Evolutionary conservation across 2,113 vertebrate genomes (phyloP), one percentile per base, ranked within the genome.

Genomic region (Ciconia maguari): DNA sequence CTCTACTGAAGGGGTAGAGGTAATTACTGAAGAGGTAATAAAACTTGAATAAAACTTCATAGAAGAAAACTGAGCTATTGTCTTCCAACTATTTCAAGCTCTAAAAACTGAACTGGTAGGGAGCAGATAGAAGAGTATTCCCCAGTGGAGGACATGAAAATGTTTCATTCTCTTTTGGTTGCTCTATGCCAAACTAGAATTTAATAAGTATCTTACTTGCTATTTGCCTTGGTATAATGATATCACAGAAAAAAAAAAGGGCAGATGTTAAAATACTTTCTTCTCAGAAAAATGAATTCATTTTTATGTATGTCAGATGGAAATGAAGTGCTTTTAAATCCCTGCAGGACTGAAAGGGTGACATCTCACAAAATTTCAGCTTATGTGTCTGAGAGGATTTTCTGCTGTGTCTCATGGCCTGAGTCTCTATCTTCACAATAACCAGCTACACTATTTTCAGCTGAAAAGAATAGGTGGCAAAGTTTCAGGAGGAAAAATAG

Each of bases 41-140:
- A 94, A 93, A 80, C 38, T 61, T 74, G 78, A 93, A 85, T 82
- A 91, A 69, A 94, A 78, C 72, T 81, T 93, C 42, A 48, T 24
- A 55, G 81, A 91, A 87, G 36, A 82, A 95, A 89, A 55, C 51
- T 13, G 69, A 87, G 32, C 30, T 78, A 52, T 93, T 90, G 14
- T 86, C 7, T 88, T 61, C 49, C 27, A 81, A 78, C 12, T 77
- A 9, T 85, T 94, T 76, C 52, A 88, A 72, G 26, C 41, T 88
- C 58, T 69, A 80, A 62, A 95, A 89, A 52, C 68, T 36, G 51
- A 2, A 61, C 13, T 58, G 8, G 26, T 54, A 84, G 9, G 9
- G 27, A 69, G 15, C 16, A 55, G 49, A 57, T 25, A 66, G 24
- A 87, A 87, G 25, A 68, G 7, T 75, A 84, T 79, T 95, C 78